A percentile compares a stretch with the other conserved stretches of the same genome.
These are phyloP conservation scores for Heterodera schachtii DNA, from an alignment of 1,140 invertebrate species.

Conservation along the genomic window DNA sequence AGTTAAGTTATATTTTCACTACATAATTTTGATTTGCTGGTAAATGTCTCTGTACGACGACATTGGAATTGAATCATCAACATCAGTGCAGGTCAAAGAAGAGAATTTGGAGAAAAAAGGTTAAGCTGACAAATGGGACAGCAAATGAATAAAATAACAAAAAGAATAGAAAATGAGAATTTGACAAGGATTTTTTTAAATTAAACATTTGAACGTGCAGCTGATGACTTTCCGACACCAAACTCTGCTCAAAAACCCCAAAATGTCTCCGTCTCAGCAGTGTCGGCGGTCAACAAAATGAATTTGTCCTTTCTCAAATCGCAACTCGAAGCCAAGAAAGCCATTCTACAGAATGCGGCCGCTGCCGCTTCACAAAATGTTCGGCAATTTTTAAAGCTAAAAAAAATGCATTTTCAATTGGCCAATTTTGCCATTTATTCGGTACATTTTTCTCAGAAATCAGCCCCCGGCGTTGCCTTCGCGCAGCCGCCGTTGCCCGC, in stretches of 20 bases:
- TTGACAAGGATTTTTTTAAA: constrained; percentile 3
- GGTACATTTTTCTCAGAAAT: constrained; percentile 19
- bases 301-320: constrained; percentile 39
- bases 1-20: too few species aligned
- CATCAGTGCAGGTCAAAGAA: neutral
- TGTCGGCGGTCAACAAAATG: constrained; percentile 27
- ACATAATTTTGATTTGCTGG: too few species aligned
- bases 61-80: constrained; percentile 23
- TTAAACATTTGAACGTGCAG: neutral
- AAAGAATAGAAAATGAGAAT: neutral
- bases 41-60: constrained; percentile 33
- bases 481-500: neutral
- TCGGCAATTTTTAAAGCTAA: neutral
- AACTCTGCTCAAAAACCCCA: neutral
- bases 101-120: constrained; percentile 1
- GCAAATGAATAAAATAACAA: too few species aligned
- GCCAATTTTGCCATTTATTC: neutral
- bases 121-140: neutral
- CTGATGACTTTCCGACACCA: neutral
- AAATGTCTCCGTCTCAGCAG: neutral
- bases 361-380: constrained; percentile 23
- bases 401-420: neutral
- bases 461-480: neutral
- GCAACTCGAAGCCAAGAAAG: constrained; percentile 44
- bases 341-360: constrained; percentile 35